Percentiles rank a stretch among this genome's conserved stretches.
phyloP scores from a whole-genome alignment of 2,113 vertebrate species.

The Barbus barbus region DNA sequence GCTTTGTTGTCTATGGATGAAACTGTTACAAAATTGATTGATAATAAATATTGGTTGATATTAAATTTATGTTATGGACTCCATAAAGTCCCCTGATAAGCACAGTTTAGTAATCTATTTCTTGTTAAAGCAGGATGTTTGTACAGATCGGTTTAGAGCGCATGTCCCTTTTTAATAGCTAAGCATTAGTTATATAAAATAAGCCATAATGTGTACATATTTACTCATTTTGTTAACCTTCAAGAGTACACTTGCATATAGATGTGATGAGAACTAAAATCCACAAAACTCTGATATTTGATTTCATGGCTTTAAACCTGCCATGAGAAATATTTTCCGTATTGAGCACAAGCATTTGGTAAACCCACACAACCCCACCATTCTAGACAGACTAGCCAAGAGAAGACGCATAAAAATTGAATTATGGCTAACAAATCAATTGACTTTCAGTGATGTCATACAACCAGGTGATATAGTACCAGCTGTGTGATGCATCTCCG shows the following conservation, averaged over 20 bases:
- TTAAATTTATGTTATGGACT: too few species aligned
- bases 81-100: neutral
- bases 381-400: slow-evolving; percentile 5
- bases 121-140: neutral
- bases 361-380: neutral
- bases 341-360: neutral
- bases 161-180: neutral
- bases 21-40: too few species aligned
- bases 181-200: neutral
- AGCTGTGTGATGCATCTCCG: slow-evolving; percentile 40
- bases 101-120: neutral
- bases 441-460: slow-evolving; percentile 8
- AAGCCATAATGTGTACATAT: too few species aligned
- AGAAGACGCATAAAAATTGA: slow-evolving; percentile 36
- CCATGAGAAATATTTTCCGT: slow-evolving; percentile 19
- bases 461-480: slow-evolving; percentile 26
- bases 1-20: neutral
- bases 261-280: neutral
- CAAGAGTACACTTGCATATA: neutral
- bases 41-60: too few species aligned
- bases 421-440: slow-evolving; percentile 45
- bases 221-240: neutral
- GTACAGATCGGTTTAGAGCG: neutral
- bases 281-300: neutral
- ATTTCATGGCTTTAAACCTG: neutral